Evolutionary conservation across 2,888 invertebrate genomes (phyloP).

Genomic region (Dolichomitus sp.): DNA sequence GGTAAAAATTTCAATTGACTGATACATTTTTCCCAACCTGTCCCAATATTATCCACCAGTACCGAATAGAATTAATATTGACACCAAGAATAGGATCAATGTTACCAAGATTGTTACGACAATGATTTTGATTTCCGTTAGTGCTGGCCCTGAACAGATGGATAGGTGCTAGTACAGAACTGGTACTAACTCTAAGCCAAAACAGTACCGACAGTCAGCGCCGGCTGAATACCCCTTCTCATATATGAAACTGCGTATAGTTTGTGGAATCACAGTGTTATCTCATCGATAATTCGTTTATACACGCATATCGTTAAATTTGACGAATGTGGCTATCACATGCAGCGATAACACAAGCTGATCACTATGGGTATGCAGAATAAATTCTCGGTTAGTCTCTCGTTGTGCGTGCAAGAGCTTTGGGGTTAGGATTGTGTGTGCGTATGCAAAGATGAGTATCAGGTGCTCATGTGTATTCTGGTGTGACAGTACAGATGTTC

Average conservation of each 20-base stretch:
- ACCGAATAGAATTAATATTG: no score
- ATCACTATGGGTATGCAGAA: conserved; percentile 48
- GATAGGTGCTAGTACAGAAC: no score
- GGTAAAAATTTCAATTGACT: no score
- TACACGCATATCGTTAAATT: conserved; percentile 30
- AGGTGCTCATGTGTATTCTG: conserved; percentile 36
- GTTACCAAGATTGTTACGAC: no score
- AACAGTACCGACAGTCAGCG: no score
- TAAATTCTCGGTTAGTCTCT: conserved; percentile 42
- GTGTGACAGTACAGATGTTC: conserved; percentile 44
- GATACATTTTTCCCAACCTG: no score
- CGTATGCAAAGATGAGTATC: conserved; percentile 55
- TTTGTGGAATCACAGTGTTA: conserved; percentile 23
- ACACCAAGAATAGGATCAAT: no score
- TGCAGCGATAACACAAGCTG: conserved; percentile 30
- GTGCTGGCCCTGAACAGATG: no score
- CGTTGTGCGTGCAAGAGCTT: not conserved
- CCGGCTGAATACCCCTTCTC: no score
- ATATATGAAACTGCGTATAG: not conserved
- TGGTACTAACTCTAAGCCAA: no score
- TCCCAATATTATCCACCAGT: no score
- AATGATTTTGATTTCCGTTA: no score
- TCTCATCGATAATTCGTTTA: conserved; percentile 37
- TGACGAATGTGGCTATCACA: conserved; percentile 40
- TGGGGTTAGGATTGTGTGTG: conserved; percentile 12